phyloP scores from a whole-genome alignment of 2,888 invertebrate genomes.

The Scotopteryx bipunctaria region DNA sequence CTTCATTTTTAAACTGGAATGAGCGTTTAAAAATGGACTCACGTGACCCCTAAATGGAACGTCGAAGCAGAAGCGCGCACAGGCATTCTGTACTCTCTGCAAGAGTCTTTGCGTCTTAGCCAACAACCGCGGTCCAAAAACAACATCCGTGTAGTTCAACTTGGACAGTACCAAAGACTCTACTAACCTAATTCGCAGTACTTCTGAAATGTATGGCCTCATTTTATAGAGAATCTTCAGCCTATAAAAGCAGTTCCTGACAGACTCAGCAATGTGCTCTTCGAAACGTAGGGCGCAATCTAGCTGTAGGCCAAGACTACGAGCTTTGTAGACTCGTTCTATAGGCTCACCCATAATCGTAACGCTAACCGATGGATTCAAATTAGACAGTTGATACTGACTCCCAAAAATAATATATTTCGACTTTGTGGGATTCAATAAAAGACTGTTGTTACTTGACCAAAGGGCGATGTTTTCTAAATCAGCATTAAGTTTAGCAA shows the following conservation, averaged over 20 bases:
- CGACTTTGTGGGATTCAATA: neutral
- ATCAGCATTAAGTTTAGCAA: neutral
- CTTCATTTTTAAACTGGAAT: neutral
- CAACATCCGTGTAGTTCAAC: neutral
- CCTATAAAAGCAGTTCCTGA: neutral
- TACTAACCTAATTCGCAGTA: neutral
- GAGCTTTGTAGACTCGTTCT: neutral
- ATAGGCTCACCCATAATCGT: neutral
- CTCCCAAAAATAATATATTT: neutral
- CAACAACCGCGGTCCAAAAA: neutral
- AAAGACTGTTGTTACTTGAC: neutral
- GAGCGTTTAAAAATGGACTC: neutral
- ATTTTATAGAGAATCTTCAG: neutral
- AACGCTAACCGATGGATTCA: neutral
- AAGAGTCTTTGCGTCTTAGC: neutral
- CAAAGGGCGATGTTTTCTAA: neutral
- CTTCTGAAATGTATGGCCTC: neutral
- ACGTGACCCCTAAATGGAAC: neutral
- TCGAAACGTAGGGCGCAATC: neutral
- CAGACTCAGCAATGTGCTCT: neutral
- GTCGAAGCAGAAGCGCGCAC: neutral
- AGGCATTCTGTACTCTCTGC: neutral
- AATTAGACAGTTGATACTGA: neutral
- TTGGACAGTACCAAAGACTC: neutral
- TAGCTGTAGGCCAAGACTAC: neutral